Evolutionary conservation across 2,113 vertebrate species (phyloP).

Genomic region (Entelurus aequoreus): DNA sequence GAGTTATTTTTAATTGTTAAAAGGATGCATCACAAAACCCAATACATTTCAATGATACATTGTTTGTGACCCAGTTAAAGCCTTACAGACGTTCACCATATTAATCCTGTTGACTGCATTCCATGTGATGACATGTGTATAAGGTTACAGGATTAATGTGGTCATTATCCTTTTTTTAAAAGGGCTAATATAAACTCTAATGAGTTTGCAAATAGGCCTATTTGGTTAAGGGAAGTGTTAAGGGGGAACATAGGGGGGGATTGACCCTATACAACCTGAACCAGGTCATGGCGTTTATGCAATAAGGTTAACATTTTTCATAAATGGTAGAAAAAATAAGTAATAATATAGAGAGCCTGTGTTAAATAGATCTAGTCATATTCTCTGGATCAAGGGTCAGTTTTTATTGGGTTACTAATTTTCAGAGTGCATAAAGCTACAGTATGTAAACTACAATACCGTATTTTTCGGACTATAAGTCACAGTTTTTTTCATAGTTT

Average conservation of each 20-base stretch:
- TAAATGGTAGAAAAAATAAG: constrained; percentile 34
- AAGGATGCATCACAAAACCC: no score
- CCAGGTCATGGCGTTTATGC: constrained; percentile 18
- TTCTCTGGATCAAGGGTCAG: no score
- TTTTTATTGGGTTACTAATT: no score
- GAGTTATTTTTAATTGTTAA: no score
- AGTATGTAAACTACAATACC: no score
- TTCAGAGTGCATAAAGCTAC: no score
- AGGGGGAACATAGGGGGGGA: constrained; percentile 3
- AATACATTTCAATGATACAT: no score
- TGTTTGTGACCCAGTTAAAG: background rate
- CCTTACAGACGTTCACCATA: background rate
- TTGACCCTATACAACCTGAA: constrained; percentile 6
- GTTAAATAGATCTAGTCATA: constrained; percentile 3
- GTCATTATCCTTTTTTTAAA: background rate
- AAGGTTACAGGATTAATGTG: constrained; percentile 3
- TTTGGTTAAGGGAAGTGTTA: constrained; percentile 5
- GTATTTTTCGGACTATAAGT: no score
- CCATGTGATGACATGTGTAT: background rate
- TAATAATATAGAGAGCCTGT: constrained; percentile 31
- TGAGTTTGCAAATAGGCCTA: constrained; percentile 5
- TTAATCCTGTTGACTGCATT: background rate
- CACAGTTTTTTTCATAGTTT: no score
- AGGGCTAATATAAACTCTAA: background rate
- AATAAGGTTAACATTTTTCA: constrained; percentile 24